Percentiles rank a stretch among this genome's conserved stretches.
phyloP scores from a whole-genome alignment of 2,797 vertebrate genomes.

The Pyrocephalus nanus region DNA sequence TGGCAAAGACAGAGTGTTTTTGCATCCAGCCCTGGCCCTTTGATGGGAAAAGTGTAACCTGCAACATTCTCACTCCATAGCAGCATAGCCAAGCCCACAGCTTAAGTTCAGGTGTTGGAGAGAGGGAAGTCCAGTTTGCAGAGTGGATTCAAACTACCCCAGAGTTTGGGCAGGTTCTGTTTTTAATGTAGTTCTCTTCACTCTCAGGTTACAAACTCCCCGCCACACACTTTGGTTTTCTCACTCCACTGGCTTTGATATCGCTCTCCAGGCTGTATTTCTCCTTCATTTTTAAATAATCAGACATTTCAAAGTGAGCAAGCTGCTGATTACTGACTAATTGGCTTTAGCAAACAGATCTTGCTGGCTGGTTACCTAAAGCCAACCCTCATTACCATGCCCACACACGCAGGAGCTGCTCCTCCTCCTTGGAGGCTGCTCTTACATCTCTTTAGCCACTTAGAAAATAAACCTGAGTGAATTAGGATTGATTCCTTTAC shows the following conservation, averaged over 20 bases:
- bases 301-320: not conserved
- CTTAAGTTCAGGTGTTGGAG: not conserved
- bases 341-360: not conserved
- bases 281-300: not conserved
- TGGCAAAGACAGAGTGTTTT: not conserved
- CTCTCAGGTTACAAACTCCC: not conserved
- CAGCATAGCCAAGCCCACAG: not conserved
- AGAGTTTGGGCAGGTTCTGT: not conserved
- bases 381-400: not conserved
- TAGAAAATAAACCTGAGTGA: conserved; percentile 39
- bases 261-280: not conserved
- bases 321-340: not conserved
- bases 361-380: conserved; percentile 5
- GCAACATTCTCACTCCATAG: not conserved
- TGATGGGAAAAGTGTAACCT: not conserved
- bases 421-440: not conserved
- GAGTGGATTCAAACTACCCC: not conserved
- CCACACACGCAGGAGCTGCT: not conserved
- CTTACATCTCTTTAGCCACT: conserved; percentile 18
- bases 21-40: not conserved
- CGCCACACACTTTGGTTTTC: not conserved
- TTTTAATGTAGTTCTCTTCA: not conserved
- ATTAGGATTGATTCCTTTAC: conserved; percentile 49
- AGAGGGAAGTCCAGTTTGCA: not conserved
- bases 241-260: not conserved